A percentile compares a stretch with the other conserved stretches of the same genome.
Evolutionary conservation across 2,888 invertebrate genomes (phyloP).

Genomic region (Phrixothrix hirtus): DNA sequence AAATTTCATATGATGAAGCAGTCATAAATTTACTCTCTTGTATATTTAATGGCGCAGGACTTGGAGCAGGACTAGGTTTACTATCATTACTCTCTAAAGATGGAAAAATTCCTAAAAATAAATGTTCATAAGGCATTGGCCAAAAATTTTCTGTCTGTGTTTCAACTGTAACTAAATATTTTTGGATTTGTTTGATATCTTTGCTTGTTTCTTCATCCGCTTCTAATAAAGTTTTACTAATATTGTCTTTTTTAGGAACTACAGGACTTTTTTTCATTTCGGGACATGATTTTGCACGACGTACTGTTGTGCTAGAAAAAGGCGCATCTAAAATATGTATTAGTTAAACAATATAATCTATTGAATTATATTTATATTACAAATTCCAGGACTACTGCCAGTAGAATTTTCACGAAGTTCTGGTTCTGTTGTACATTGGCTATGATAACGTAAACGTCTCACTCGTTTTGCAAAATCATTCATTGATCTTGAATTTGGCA

Average conservation of each 20-base stretch:
- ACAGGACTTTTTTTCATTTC: constrained; percentile 59
- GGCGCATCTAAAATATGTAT: constrained; percentile 20
- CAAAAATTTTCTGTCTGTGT: constrained; percentile 74
- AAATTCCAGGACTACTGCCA: constrained; percentile 57
- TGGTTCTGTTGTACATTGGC: constrained; percentile 64
- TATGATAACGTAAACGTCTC: constrained; percentile 64
- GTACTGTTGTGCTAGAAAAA: constrained; percentile 51
- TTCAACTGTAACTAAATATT: constrained; percentile 35
- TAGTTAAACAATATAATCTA: too few species aligned
- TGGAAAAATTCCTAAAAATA: constrained; percentile 70
- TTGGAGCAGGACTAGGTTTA: constrained; percentile 50
- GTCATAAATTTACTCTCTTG: constrained; percentile 38
- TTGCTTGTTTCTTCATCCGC: constrained; percentile 49
- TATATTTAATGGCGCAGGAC: constrained; percentile 48
- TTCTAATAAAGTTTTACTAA: constrained; percentile 50
- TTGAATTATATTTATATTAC: constrained; percentile 34
- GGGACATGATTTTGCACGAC: constrained; percentile 69
- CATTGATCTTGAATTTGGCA: constrained; percentile 63
- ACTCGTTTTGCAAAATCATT: constrained; percentile 62
- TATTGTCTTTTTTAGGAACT: constrained; percentile 36
- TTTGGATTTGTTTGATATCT: constrained; percentile 22
- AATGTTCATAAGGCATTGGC: constrained; percentile 74
- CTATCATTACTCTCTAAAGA: constrained; percentile 50
- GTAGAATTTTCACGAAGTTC: constrained; percentile 48
- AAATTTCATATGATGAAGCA: constrained; percentile 62